phyloP scores from a whole-genome alignment of 2,797 vertebrate species.

The Anabas testudineus region DNA sequence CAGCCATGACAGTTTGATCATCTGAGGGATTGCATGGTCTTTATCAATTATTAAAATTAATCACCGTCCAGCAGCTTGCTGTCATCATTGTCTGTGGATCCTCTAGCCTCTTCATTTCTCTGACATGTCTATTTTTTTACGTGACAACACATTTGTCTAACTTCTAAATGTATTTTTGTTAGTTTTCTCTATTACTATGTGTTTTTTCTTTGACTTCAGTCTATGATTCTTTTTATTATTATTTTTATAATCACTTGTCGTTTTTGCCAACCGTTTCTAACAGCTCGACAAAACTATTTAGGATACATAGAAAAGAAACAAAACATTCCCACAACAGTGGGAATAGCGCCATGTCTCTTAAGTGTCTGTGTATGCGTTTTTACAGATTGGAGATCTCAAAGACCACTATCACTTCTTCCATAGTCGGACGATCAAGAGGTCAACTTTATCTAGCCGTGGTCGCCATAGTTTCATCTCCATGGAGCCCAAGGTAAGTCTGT shows the following conservation, averaged over 20 bases:
- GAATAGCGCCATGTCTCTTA: neutral
- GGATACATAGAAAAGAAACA: neutral
- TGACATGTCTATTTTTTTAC: slow-evolving; percentile 26
- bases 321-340: too few relatives aligned
- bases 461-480: slow-evolving; percentile 99
- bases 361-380: slow-evolving; percentile 53
- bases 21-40: slow-evolving; percentile 73
- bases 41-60: slow-evolving; percentile 84
- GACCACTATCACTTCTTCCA: slow-evolving; percentile 99
- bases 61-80: slow-evolving; percentile 62
- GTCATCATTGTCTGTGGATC: slow-evolving; percentile 35
- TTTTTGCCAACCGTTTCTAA: neutral
- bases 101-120: slow-evolving; percentile 18
- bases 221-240: slow-evolving; percentile 1
- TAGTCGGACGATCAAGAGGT: slow-evolving; percentile 98
- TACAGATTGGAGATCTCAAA: slow-evolving; percentile 95
- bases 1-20: slow-evolving; percentile 78
- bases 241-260: neutral
- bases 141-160: slow-evolving; percentile 21
- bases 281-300: neutral
- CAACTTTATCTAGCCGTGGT: slow-evolving; percentile 94
- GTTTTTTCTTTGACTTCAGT: slow-evolving; percentile 24
- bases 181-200: too few relatives aligned
- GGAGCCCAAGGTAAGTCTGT: slow-evolving; percentile 96
- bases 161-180: slow-evolving; percentile 10